Evolutionary conservation across 2,113 vertebrate genomes (phyloP).

Genomic region (Chloropsis hardwickii): DNA sequence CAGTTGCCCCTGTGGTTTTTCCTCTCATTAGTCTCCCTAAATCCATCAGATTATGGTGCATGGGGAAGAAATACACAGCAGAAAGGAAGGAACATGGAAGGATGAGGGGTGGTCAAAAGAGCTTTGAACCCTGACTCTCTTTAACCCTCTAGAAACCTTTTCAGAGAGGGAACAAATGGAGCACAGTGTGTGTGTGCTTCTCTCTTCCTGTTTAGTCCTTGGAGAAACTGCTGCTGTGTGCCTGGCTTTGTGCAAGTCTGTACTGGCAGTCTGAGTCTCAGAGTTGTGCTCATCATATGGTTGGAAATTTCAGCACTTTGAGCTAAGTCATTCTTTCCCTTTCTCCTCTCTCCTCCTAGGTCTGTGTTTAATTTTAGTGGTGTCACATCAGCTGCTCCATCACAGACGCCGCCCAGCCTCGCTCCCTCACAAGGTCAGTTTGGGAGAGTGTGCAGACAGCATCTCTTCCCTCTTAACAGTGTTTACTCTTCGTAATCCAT

Average conservation of each 20-base stretch:
- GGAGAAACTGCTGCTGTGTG: background rate
- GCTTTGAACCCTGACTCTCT: background rate
- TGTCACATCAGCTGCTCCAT: constrained; percentile 32
- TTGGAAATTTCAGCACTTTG: background rate
- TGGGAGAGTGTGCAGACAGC: background rate
- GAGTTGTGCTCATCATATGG: background rate
- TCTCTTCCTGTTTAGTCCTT: background rate
- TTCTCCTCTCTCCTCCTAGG: constrained; percentile 34
- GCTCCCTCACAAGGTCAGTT: constrained; percentile 59
- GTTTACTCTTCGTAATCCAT: background rate
- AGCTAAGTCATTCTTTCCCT: constrained; percentile 1
- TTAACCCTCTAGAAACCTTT: background rate
- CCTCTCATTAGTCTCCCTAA: background rate
- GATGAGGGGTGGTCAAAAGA: background rate
- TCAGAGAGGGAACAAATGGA: background rate
- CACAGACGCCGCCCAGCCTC: background rate
- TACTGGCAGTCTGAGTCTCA: background rate
- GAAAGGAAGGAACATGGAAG: background rate
- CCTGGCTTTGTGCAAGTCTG: background rate
- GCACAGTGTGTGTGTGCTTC: background rate
- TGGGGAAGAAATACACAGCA: background rate
- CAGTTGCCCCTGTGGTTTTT: background rate
- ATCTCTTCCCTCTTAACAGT: background rate
- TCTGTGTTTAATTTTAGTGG: constrained; percentile 68
- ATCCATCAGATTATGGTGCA: background rate